phyloP scores from a whole-genome alignment of 2,888 invertebrate species.

The Limnephilus auricula region DNA sequence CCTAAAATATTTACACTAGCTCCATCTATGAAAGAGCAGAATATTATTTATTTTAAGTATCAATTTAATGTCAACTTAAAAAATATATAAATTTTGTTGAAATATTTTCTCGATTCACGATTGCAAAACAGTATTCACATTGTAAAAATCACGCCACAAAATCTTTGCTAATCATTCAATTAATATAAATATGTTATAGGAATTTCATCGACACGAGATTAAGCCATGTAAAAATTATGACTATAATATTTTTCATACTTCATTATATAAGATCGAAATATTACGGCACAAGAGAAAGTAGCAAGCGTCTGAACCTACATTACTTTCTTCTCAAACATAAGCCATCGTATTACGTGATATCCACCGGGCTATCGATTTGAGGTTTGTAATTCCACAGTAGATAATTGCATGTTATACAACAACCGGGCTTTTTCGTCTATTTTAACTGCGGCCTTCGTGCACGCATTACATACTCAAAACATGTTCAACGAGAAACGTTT shows the following conservation, averaged over 20 bases:
- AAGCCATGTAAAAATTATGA: not conserved
- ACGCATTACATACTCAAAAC: not conserved
- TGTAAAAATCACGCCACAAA: not conserved
- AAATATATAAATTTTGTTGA: not conserved
- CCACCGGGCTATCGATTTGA: not conserved
- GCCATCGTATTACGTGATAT: not conserved
- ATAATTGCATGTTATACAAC: not conserved
- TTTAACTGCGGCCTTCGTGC: not conserved
- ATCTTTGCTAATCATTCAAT: not conserved
- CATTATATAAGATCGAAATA: not conserved
- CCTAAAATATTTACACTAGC: no score
- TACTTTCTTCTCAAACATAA: not conserved
- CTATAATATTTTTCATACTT: not conserved
- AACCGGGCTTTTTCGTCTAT: not conserved
- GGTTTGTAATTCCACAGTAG: not conserved
- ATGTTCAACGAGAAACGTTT: not conserved
- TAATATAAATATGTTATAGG: not conserved
- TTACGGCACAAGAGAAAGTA: not conserved
- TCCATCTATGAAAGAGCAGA: no score
- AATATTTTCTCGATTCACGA: not conserved
- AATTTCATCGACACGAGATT: not conserved
- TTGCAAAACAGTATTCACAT: not conserved
- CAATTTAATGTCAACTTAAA: no score
- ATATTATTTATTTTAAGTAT: no score
- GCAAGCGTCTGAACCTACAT: not conserved